phyloP scores from a whole-genome alignment of 2,888 invertebrate genomes.

The Agriotes lineatus region DNA sequence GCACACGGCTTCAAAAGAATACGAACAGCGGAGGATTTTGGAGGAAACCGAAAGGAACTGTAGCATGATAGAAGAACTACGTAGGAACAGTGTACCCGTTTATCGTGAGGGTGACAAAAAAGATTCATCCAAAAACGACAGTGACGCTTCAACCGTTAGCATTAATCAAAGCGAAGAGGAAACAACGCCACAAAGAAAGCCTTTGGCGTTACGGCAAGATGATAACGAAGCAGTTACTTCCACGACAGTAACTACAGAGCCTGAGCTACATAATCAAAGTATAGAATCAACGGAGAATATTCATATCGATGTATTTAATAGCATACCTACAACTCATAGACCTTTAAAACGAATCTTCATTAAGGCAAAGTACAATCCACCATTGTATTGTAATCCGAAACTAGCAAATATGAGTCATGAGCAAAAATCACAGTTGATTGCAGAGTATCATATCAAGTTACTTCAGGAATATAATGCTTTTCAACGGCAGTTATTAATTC shows the following conservation, averaged over 20 bases:
- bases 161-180: not conserved
- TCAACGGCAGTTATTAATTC: conserved; percentile 33
- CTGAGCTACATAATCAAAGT: not conserved
- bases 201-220: not conserved
- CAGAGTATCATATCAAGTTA: conserved; percentile 33
- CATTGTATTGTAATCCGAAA: conserved; percentile 40
- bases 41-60: conserved; percentile 30
- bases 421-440: conserved; percentile 36
- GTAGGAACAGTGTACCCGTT: conserved; percentile 21
- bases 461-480: conserved; percentile 31
- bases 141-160: not conserved
- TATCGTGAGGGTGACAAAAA: not conserved
- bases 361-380: conserved; percentile 37
- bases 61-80: conserved; percentile 15
- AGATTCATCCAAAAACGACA: not conserved
- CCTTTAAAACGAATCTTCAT: conserved; percentile 31
- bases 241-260: not conserved
- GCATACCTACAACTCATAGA: conserved; percentile 34
- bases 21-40: conserved; percentile 37
- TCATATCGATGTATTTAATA: conserved; percentile 36
- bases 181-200: not conserved
- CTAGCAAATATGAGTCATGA: conserved; percentile 30
- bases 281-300: not conserved
- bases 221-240: conserved; percentile 11
- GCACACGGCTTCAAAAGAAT: conserved; percentile 44